Percentiles rank a stretch among this genome's conserved stretches.
Evolutionary conservation across 2,113 vertebrate genomes (phyloP).

Genomic region (Sus scrofa): T2T-Sscrofa CM000812.6:34240001-34240500

Average conservation of each 20-base stretch:
- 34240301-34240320: background rate
- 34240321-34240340: background rate
- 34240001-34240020: background rate
- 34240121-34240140: background rate
- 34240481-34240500: background rate
- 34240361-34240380: too few relatives aligned
- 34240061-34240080: background rate
- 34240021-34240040: background rate
- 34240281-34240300: background rate
- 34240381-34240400: too few relatives aligned
- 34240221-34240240: background rate
- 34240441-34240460: too few relatives aligned
- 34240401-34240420: too few relatives aligned
- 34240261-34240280: background rate
- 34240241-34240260: background rate
- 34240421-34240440: too few relatives aligned
- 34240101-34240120: background rate
- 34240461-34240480: background rate
- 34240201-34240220: background rate
- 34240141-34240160: background rate
- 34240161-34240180: background rate
- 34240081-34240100: background rate
- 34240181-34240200: background rate
- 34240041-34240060: background rate
- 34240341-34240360: too few relatives aligned